A percentile compares a stretch with the other conserved stretches of the same genome.
phyloP scores from a whole-genome alignment of 2,888 invertebrate species.

The Watsonalla cultraria region DNA sequence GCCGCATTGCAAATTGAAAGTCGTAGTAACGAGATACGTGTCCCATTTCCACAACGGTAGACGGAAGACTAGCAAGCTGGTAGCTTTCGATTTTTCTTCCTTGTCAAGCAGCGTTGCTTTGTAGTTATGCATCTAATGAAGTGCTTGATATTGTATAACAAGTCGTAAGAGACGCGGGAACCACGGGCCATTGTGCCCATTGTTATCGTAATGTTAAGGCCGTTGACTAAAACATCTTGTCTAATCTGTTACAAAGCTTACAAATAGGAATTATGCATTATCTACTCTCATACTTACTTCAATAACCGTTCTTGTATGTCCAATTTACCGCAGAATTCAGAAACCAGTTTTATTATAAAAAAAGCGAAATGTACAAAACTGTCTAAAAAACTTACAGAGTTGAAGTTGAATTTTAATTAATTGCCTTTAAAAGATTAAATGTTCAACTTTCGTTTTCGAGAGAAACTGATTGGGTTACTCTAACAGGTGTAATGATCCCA shows the following conservation, averaged over 20 bases:
- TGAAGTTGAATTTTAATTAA: background rate
- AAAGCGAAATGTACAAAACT: background rate
- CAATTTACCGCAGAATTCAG: background rate
- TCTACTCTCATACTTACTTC: too few species aligned
- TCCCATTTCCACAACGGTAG: conserved; percentile 34
- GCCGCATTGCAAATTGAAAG: conserved; percentile 42
- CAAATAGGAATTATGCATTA: too few species aligned
- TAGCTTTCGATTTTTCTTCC: conserved; percentile 49
- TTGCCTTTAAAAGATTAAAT: conserved; percentile 6
- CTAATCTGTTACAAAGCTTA: conserved; percentile 9
- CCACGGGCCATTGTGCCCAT: conserved; percentile 56
- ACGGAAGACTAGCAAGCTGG: conserved; percentile 40
- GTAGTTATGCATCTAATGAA: conserved; percentile 43
- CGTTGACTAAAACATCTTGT: conserved; percentile 44
- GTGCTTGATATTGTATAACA: conserved; percentile 65
- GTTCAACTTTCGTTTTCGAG: conserved; percentile 23
- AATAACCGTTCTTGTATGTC: too few species aligned
- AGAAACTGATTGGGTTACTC: conserved; percentile 16
- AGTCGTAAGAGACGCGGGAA: conserved; percentile 71
- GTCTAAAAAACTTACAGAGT: background rate
- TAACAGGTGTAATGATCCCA: conserved; percentile 8
- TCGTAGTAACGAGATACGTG: conserved; percentile 35
- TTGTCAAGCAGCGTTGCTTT: conserved; percentile 29
- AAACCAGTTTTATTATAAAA: background rate
- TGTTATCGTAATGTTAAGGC: conserved; percentile 72